Base-by-base conservation (phyloP, 2,888 invertebrate species). In the Dendrolimus pini region DNA sequence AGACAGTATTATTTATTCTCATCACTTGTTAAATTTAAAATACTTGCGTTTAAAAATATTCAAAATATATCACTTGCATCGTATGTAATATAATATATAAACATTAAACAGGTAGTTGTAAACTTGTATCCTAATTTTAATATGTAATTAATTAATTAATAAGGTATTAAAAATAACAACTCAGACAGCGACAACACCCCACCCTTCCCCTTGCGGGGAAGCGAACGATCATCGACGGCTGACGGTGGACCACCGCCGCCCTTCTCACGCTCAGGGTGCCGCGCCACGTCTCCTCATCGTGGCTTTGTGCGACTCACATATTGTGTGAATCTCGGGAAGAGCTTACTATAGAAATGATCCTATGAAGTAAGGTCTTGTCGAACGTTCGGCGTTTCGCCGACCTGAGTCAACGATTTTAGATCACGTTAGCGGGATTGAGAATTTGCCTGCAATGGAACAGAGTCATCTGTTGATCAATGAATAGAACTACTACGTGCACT, bases 261-360 rank as follows among this genome's bases (percentile, higher is more conserved):
- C 60, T 61, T 58, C 69, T 67, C 67, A 67, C 69, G 67, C 67
- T 69, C 67, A 63, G 61, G 65, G 61, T 55, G 58, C 66, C 64
- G 63, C 66, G 66, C 68, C 65, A 66, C 68, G 52, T 59, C 65
- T 68, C 68, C 52, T 68, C 66, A 66, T 61, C 66, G 56, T 59
- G 67, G 65, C 52, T 55, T 55, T 55, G 56, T 59, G 56, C 58
- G 54, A 59, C 68, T 65, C 65, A 67, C 64, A 57, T 65, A 59
- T 59, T 62, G 65, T 68, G 67, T 62, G 57, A 56, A 59, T 65
- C 67, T 68, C 64, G 69, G 62, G 66, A 67, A 69, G 67, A 68
- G 63, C 69, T 68, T 69, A 69, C 69, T 69, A 67, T 68, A 68
- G 67, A 70, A 70, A 70, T 70, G 70, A 70, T 70, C 68, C 69